Evolutionary conservation across 2,888 invertebrate species (phyloP).

Genomic region (Meloe dianella): DNA sequence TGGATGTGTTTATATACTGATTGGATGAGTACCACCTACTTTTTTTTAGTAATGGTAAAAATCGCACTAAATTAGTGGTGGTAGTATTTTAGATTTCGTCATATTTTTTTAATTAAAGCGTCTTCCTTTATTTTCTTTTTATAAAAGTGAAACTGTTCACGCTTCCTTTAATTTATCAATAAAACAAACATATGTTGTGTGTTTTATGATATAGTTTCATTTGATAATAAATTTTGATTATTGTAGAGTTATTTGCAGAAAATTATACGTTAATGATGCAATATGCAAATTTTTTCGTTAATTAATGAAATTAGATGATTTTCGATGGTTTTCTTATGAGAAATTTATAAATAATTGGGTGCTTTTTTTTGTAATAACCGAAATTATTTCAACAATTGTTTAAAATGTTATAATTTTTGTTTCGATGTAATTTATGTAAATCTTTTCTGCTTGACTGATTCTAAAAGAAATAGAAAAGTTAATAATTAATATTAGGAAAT

Average conservation of each 20-base stretch:
- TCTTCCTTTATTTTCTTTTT: not conserved
- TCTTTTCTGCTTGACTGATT: not conserved
- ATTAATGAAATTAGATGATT: not conserved
- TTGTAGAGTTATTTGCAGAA: not conserved
- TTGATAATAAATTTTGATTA: not conserved
- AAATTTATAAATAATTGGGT: not conserved
- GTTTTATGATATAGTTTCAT: not conserved
- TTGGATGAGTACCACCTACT: not conserved
- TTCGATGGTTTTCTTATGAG: too few species aligned
- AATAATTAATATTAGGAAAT: not conserved
- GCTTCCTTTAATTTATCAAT: constrained; percentile 17
- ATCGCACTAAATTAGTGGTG: not conserved
- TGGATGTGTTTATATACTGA: constrained; percentile 16
- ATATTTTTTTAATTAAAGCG: constrained; percentile 11
- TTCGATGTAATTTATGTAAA: not conserved
- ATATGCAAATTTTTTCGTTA: not conserved
- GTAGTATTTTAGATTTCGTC: constrained; percentile 5
- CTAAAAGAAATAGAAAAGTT: not conserved
- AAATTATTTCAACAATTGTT: not conserved
- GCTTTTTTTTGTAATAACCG: not conserved
- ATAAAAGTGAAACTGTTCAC: constrained; percentile 23
- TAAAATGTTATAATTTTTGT: too few species aligned
- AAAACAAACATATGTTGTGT: constrained; percentile 8
- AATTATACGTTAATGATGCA: not conserved
- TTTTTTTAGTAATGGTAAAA: constrained; percentile 5